Evolutionary conservation across 2,113 vertebrate genomes (phyloP).

Genomic region (Alligator sinensis): DNA sequence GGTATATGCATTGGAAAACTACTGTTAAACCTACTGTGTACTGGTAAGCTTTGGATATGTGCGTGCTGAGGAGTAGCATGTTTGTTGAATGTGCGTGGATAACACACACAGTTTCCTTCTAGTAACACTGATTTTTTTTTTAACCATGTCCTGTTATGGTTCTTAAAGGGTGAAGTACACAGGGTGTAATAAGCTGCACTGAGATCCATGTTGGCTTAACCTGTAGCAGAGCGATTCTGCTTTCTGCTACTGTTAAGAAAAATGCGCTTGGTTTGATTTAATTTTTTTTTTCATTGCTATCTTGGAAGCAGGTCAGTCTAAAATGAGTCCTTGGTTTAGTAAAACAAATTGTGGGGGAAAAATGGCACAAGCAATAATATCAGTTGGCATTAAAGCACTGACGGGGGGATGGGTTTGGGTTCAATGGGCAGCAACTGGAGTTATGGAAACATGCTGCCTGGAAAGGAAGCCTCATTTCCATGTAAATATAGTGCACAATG

Average conservation of each 20-base stretch:
- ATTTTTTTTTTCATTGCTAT: background rate
- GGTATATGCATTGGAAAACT: background rate
- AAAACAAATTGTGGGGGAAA: background rate
- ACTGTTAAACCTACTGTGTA: background rate
- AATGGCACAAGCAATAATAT: slow-evolving; percentile 4
- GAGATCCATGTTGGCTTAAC: background rate
- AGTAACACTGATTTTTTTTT: background rate
- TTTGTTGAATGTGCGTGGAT: too few species aligned
- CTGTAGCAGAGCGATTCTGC: background rate
- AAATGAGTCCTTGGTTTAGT: background rate
- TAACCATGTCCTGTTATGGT: background rate
- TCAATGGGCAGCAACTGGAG: slow-evolving; percentile 39
- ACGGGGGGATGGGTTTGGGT: slow-evolving; percentile 13
- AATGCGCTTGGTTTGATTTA: background rate
- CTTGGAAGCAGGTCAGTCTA: background rate
- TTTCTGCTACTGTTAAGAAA: rapidly evolving
- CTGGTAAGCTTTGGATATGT: background rate
- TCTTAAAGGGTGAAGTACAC: background rate
- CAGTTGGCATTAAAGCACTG: slow-evolving; percentile 57
- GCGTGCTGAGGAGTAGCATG: background rate
- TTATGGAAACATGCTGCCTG: slow-evolving; percentile 25
- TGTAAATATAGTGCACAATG: slow-evolving; percentile 58
- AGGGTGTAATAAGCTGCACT: background rate
- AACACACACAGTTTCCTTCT: too few species aligned
- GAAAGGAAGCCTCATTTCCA: slow-evolving; percentile 62